Evolutionary conservation across 1,140 invertebrate species (phyloP).

Genomic region (Penaeus indicus): DNA sequence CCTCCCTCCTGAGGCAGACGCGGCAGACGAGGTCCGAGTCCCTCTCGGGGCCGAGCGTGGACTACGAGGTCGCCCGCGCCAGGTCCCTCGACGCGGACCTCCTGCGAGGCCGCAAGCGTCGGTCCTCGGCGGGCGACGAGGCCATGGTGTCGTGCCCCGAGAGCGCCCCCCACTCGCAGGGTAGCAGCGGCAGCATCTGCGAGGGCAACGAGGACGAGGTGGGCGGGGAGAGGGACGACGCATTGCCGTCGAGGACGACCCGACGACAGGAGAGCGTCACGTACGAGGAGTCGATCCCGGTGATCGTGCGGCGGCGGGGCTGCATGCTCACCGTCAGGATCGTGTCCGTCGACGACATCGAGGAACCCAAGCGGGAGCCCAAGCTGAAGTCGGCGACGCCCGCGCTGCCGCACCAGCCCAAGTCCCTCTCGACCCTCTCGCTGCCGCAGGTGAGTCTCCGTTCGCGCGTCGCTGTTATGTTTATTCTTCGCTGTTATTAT

Average conservation of each 20-base stretch:
- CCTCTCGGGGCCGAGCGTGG: neutral
- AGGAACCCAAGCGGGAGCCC: slow-evolving; percentile 18
- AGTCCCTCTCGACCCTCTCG: slow-evolving; percentile 49
- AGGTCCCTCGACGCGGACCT: slow-evolving; percentile 25
- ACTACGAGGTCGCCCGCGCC: slow-evolving; percentile 8
- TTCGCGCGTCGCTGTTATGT: neutral
- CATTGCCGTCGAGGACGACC: slow-evolving; percentile 8
- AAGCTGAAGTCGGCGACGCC: neutral
- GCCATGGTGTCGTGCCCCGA: neutral
- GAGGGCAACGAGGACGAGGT: neutral
- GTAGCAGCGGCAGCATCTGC: neutral
- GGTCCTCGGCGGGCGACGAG: slow-evolving; percentile 8
- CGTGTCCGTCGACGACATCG: slow-evolving; percentile 67
- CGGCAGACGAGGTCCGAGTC: slow-evolving; percentile 33
- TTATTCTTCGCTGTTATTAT: neutral
- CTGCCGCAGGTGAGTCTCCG: slow-evolving; percentile 59
- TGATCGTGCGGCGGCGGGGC: slow-evolving; percentile 71
- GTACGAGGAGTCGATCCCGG: slow-evolving; percentile 71
- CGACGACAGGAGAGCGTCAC: slow-evolving; percentile 69
- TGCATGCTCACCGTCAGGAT: slow-evolving; percentile 71
- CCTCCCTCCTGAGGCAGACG: neutral
- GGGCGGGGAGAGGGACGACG: neutral
- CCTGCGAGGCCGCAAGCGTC: neutral
- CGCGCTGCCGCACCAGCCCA: slow-evolving; percentile 31
- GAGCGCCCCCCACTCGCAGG: neutral